Percentiles rank a stretch among this genome's conserved stretches.
phyloP scores from a whole-genome alignment of 2,888 invertebrate genomes.

The Thymelicus sylvestris region DNA sequence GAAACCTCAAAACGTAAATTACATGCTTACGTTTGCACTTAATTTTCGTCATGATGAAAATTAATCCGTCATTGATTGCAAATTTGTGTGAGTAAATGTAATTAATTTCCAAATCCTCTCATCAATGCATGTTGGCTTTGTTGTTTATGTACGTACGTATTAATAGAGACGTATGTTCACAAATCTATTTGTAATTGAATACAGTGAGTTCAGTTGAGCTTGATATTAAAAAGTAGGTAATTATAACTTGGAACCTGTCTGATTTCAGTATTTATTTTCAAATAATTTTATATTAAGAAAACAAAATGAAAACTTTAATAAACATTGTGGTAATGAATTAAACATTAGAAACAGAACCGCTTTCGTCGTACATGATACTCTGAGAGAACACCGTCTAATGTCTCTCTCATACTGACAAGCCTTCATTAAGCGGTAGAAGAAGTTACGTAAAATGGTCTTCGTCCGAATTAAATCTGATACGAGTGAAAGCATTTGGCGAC shows the following conservation, averaged over 20 bases:
- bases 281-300: too few relatives aligned
- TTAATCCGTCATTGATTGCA: conserved; percentile 28
- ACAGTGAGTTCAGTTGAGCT: neutral
- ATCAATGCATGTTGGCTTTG: conserved; percentile 11
- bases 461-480: too few relatives aligned
- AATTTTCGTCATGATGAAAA: conserved; percentile 22
- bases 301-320: too few relatives aligned
- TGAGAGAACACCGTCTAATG: too few relatives aligned
- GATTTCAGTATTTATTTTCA: too few relatives aligned
- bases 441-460: too few relatives aligned
- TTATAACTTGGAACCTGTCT: neutral
- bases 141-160: conserved; percentile 31
- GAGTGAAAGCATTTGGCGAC: too few relatives aligned
- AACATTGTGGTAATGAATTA: too few relatives aligned
- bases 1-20: conserved; percentile 7
- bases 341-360: too few relatives aligned
- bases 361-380: too few relatives aligned
- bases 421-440: too few relatives aligned
- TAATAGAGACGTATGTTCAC: conserved; percentile 14
- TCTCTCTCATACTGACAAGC: too few relatives aligned
- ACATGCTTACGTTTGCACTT: conserved; percentile 11
- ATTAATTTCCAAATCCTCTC: conserved; percentile 27
- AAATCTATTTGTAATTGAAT: neutral
- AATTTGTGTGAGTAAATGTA: conserved; percentile 31
- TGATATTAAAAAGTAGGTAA: neutral